Percentiles rank a stretch among this genome's conserved stretches.
phyloP scores from a whole-genome alignment of 2,888 invertebrate species.

The Callyntrura sp. region DNA sequence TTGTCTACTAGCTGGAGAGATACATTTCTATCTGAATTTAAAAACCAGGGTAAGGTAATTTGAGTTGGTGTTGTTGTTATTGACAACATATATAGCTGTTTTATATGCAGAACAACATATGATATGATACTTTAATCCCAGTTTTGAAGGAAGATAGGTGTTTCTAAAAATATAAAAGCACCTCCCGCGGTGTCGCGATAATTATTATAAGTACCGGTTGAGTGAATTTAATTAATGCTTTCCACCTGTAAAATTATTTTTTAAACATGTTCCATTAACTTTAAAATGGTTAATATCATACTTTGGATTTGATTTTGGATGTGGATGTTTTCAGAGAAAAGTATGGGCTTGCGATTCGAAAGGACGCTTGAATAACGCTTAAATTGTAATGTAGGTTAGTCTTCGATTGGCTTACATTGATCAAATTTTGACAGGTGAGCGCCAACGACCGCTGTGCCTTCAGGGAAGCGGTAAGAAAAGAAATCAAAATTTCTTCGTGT shows the following conservation, averaged over 20 bases:
- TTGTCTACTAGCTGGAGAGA: slow-evolving; percentile 11
- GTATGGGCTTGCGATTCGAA: background rate
- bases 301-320: slow-evolving; percentile 31
- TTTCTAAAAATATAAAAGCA: background rate
- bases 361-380: background rate
- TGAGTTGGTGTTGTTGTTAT: background rate
- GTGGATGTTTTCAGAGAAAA: background rate
- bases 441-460: slow-evolving; percentile 35
- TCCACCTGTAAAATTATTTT: background rate
- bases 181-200: background rate
- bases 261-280: background rate
- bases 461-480: background rate
- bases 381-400: slow-evolving; percentile 5
- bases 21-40: slow-evolving; percentile 11
- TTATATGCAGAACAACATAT: background rate
- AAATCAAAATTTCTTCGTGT: too few relatives aligned
- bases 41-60: background rate
- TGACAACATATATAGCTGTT: background rate
- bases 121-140: background rate
- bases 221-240: background rate
- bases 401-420: slow-evolving; percentile 36
- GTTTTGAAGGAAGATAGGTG: background rate
- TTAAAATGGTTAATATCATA: slow-evolving; percentile 21
- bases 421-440: slow-evolving; percentile 40
- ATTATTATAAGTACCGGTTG: background rate